Base-by-base conservation (phyloP, 2,797 vertebrate species). In the Oreochromis grahami region DNA sequence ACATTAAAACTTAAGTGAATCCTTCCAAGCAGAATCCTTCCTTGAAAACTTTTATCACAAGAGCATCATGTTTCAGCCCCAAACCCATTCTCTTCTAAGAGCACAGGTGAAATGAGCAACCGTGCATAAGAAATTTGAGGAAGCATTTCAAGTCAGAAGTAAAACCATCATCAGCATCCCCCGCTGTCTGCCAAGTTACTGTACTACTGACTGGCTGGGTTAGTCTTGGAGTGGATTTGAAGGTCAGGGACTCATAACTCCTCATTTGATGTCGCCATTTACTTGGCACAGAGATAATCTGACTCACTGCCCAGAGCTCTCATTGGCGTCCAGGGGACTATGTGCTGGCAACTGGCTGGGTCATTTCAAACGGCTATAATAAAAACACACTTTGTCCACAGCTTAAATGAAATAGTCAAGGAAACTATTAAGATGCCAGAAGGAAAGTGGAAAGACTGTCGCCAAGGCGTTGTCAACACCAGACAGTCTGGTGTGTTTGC, bases 391-490 rank as follows among this genome's bases (percentile, higher is more conserved):
- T 88, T 86, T 81, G 85, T 82, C 91, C 63, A 8, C 90, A 89
- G 83, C 80, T 84, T 80, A 81, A 90, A 92, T 84, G 63, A 89
- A 93, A 87, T 53, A 77, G 83, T 84, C 60, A 79, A 85, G 87
- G 82, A 92, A 92, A 91, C 77, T 78, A 86, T 53, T 83, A 87
- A 88, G 89, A 84, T 45, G 58, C 82, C 68, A 77, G 84, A 65
- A 80, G 80, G 48, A 90, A 87, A 87, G 86, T 60, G 76, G 83
- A 82, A 63, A 63, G 83, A 79, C 84, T 79, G 77, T 84, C 84
- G 80, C 94, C 93, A 94, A 93, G 93, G 90, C 79, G 84, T 93
- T 93, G 92, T 95, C 94, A 91, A 88, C 92, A 92, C 91, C 83
- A 94, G 89, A 93, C 94, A 83, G 92, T 93, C 89, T 90, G 84